Conservation (phyloP, 2,113 vertebrate genomes). For the Laticauda colubrina region DNA sequence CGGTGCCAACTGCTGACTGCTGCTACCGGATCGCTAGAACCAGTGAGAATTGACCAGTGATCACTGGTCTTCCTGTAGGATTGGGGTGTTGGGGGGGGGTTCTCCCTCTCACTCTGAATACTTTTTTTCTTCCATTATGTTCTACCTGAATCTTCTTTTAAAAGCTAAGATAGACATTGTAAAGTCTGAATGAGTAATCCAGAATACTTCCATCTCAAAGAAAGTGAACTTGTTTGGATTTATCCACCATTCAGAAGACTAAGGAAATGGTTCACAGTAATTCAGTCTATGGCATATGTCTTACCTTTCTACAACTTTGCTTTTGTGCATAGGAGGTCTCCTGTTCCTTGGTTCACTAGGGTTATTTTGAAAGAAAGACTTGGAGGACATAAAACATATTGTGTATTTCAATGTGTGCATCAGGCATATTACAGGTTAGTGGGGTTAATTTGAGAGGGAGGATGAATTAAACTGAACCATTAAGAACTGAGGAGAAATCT, state of each 20-base stretch:
- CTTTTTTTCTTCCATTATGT: neutral
- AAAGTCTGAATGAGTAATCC: neutral
- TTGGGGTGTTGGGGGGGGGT: neutral
- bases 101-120: neutral
- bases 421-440: neutral
- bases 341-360: neutral
- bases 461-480: neutral
- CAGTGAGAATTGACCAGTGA: no score
- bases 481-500: neutral
- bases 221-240: neutral
- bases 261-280: neutral
- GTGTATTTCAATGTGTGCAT: neutral
- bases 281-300: neutral
- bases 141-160: neutral
- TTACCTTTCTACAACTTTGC: constrained; percentile 1
- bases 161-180: neutral
- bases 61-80: neutral
- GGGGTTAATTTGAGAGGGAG: neutral
- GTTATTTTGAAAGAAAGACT: neutral
- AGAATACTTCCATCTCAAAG: neutral
- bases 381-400: neutral
- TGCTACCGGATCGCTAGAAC: no score
- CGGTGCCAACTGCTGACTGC: no score
- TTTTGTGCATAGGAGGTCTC: neutral
- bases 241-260: neutral